Evolutionary conservation across 2,113 vertebrate genomes (phyloP).

Genomic region (Actenoides lindsayi): DNA sequence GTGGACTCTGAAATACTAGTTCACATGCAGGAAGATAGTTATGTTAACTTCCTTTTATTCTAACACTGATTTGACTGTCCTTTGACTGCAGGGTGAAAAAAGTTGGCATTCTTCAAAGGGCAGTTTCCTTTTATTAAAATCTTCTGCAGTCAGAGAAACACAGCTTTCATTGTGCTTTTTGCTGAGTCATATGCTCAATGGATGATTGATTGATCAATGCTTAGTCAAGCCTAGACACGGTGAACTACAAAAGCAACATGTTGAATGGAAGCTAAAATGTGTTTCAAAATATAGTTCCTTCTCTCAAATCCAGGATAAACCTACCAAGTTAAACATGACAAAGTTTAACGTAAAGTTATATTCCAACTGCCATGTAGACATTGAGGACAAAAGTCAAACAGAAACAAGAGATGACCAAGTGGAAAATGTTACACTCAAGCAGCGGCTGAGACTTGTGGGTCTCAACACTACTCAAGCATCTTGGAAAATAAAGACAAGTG

Average conservation of each 20-base stretch:
- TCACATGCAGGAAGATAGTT: not conserved
- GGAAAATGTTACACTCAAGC: not conserved
- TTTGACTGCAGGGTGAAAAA: not conserved
- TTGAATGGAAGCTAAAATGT: not conserved
- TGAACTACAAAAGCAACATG: not conserved
- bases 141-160: not conserved
- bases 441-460: not conserved
- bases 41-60: not conserved
- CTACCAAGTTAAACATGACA: not conserved
- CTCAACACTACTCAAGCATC: not conserved
- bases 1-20: not conserved
- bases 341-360: not conserved
- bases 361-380: not conserved
- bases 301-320: not conserved
- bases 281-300: not conserved
- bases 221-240: not conserved
- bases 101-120: not conserved
- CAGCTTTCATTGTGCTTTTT: not conserved
- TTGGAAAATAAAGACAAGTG: not conserved
- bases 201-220: not conserved
- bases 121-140: conserved; percentile 18
- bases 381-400: not conserved
- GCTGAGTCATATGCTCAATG: not conserved
- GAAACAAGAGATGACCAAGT: not conserved
- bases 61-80: not conserved